Evolutionary conservation across 2,797 vertebrate species (phyloP), one percentile per base, ranked within the genome.

Genomic region (Arremon brunneinucha): DNA sequence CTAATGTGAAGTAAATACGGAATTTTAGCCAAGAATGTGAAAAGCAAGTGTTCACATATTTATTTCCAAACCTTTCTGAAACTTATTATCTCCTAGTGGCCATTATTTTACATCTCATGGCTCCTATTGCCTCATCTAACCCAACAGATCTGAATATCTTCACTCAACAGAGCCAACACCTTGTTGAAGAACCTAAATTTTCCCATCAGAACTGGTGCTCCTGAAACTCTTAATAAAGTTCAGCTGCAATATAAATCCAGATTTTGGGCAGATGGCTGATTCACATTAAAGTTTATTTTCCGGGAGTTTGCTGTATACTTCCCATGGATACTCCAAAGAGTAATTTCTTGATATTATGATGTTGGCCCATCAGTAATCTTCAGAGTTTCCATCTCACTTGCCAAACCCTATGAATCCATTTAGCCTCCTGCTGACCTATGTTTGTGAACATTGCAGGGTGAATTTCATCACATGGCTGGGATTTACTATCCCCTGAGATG

Each of bases 331-430:
- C 87, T 96, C 85, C 64, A 79, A 96, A 94, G 76, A 68, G 49
- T 94, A 1, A 91, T 95, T 96, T 90, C 91, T 97, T 84, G 93
- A 94, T 91, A 89, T 84, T 88, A 90, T 50, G 59, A 79, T 94
- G 60, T 91, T 94, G 93, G 64, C 49, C 83, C 17, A 5, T 95
- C 89, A 80, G 87, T 90, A 74, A 93, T 77, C 70, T 96, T 93
- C 89, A 94, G 56, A 92, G 49, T 96, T 96, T 97, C 95, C 95
- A 84, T 60, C 56, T 90, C 87, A 84, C 32, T 94, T 96, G 95
- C 95, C 95, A 96, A 94, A 82, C 52, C 16, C 77, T 59, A 43
- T 82, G 95, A 96, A 90, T 95, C 77, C 74, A 80, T 87, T 94
- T 97, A 93, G 41, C 91, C 95, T 97, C 35, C 32, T 87, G 39